A percentile compares a stretch with the other conserved stretches of the same genome.
These are phyloP conservation scores for Pantherophis guttatus DNA, from an alignment of 2,113 vertebrate genomes.

Conservation along the genomic window DNA sequence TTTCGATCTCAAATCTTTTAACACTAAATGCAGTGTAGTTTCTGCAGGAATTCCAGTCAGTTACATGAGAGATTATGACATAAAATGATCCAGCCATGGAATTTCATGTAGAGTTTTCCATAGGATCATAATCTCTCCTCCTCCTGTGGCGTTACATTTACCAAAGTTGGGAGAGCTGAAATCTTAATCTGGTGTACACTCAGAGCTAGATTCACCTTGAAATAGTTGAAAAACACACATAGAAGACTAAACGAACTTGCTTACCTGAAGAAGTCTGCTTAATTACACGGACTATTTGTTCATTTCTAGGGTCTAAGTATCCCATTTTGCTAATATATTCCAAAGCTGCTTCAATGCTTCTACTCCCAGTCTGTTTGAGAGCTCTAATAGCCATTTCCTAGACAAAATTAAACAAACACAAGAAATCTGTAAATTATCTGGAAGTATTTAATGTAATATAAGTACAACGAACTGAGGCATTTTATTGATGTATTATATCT, in stretches of 20 bases:
- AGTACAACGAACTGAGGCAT: not conserved
- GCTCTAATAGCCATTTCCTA: conserved; percentile 97
- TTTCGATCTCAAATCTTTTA: not conserved
- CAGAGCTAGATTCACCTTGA: not conserved
- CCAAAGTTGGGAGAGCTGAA: too few species aligned
- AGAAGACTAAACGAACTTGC: not conserved
- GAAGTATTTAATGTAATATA: not conserved
- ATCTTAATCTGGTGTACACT: not conserved
- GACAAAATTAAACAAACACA: not conserved
- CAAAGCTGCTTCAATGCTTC: conserved; percentile 93
- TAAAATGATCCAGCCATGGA: conserved; percentile 1
- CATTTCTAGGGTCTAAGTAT: conserved; percentile 93
- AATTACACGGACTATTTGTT: conserved; percentile 95
- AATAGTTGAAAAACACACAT: conserved; percentile 8
- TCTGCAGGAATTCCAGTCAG: not conserved
- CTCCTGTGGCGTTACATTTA: not conserved
- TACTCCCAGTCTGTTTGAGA: conserved; percentile 94
- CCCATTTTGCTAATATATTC: conserved; percentile 99
- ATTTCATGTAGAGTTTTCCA: conserved; percentile 3
- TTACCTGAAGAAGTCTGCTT: conserved; percentile 96
- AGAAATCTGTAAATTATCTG: not conserved
- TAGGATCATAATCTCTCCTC: not conserved
- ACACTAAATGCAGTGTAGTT: not conserved
- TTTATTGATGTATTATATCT: not conserved
- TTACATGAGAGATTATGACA: not conserved